Base-by-base conservation (phyloP, 2,113 vertebrate species). In the Electrona antarctica region DNA sequence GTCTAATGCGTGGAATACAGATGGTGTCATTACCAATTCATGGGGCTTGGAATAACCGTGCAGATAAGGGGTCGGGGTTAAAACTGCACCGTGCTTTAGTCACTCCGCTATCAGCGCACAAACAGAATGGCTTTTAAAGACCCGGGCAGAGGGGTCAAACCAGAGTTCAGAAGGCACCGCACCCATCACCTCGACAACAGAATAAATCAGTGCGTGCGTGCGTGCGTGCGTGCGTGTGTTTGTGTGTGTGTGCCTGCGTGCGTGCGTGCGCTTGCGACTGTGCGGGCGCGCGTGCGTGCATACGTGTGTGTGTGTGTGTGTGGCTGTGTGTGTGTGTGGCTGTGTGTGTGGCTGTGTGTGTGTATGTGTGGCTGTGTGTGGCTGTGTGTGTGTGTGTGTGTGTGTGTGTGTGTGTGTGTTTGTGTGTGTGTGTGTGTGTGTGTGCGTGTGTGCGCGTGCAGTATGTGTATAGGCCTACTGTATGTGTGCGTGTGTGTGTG, bases 1-100 rank as follows among this genome's bases (percentile, higher is more conserved):
- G 71, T 66, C 77, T 84, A 86, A 86, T 80, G 77, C 69, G 69
- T 71, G 82, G 82, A 87, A 85, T 82, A 81, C 79, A 82, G 73
- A 82, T 77, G 73, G 68, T 74, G 72, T 79, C 76, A 72, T 85
- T 86, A 84, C 61, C 61, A 83, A 87, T 88, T 85, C 76, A 84
- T 78, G 58, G 73, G 66, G 80, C 76, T 81, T 80, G 66, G 81
- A 88, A 87, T 83, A 80, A 87, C 79, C 69, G 86, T 74, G 79
- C 64, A 75, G 74, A 82, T 83, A 75, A 79, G 29, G 29, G 79
- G 69, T 84, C 64, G 79, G 64, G 74, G 65, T 88, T 74, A 83
- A 79, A 56, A 48, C 64, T 69, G 33, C 13, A 5, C 12, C 12
- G 10, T 14, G 29, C 8, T 10, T 64, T 68, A 73, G 64, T 80